A percentile compares a stretch with the other conserved stretches of the same genome.
Evolutionary conservation across 1,140 invertebrate genomes (phyloP).

Genomic region (Copidosoma floridanum): DNA sequence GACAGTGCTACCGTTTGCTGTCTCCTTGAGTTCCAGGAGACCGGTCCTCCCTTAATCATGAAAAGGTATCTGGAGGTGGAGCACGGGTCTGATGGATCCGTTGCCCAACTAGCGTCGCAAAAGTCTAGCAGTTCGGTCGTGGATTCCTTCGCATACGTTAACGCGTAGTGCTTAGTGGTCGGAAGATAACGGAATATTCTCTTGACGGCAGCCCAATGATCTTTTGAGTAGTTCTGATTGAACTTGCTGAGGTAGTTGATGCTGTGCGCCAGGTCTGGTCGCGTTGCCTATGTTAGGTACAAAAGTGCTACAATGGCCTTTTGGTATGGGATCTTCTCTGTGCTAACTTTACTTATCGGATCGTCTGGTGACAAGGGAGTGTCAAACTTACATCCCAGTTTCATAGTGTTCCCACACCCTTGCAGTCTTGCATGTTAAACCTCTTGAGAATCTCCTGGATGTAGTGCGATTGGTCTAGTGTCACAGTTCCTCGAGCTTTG

Average conservation of each 20-base stretch:
- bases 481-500: background rate
- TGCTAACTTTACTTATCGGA: background rate
- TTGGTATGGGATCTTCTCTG: background rate
- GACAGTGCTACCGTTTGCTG: too few species aligned
- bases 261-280: constrained; percentile 46
- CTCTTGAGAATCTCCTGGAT: background rate
- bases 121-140: background rate
- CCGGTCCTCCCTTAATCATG: background rate
- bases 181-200: constrained; percentile 38
- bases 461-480: background rate
- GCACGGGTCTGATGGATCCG: too few species aligned
- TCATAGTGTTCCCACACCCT: background rate
- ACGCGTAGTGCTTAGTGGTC: constrained; percentile 21
- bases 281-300: constrained; percentile 23
- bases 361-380: background rate
- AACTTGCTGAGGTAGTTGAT: constrained; percentile 34
- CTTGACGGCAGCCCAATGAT: constrained; percentile 37
- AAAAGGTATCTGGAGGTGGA: background rate
- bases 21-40: too few species aligned
- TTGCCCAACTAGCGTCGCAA: background rate
- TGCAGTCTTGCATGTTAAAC: background rate
- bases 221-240: constrained; percentile 20
- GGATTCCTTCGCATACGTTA: constrained; percentile 12
- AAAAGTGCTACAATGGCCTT: background rate
- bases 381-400: background rate